Conservation (phyloP, 2,888 invertebrate genomes). For the Hydropsyche betteni region DNA sequence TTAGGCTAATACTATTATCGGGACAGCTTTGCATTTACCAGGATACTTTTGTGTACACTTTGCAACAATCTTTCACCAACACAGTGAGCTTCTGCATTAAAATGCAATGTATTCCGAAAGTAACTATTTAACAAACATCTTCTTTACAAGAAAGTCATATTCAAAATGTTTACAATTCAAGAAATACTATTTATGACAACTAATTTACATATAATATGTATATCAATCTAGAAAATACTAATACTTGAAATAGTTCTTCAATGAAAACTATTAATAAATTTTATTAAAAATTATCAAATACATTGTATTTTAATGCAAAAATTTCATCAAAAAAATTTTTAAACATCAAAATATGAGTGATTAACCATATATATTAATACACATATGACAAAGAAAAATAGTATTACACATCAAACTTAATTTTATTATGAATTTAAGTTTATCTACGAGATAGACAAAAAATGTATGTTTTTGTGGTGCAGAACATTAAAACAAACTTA, state of each 20-base stretch:
- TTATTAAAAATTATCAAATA: constrained; percentile 3
- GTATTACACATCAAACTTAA: constrained; percentile 33
- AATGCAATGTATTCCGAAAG: constrained; percentile 24
- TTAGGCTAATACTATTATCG: too few species aligned
- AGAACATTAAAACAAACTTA: constrained; percentile 15
- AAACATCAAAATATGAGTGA: constrained; percentile 5
- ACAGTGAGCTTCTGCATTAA: constrained; percentile 18
- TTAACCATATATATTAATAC: constrained; percentile 15
- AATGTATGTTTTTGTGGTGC: constrained; percentile 12
- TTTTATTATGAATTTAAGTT: constrained; percentile 22
- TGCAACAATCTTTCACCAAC: too few species aligned
- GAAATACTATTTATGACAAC: constrained; percentile 7
- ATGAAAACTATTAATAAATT: not conserved
- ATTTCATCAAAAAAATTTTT: constrained; percentile 4
- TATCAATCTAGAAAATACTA: constrained; percentile 17
- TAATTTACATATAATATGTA: not conserved
- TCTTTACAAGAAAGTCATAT: not conserved
- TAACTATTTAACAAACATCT: not conserved
- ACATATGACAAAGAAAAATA: constrained; percentile 33
- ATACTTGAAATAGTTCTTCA: not conserved
- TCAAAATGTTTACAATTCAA: not conserved
- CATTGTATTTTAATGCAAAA: constrained; percentile 29
- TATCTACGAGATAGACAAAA: constrained; percentile 25
- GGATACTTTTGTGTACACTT: too few species aligned
- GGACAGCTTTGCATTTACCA: too few species aligned